Percentiles rank a stretch among this genome's conserved stretches.
phyloP scores from a whole-genome alignment of 1,140 invertebrate genomes.

The Homalodisca vitripennis region DNA sequence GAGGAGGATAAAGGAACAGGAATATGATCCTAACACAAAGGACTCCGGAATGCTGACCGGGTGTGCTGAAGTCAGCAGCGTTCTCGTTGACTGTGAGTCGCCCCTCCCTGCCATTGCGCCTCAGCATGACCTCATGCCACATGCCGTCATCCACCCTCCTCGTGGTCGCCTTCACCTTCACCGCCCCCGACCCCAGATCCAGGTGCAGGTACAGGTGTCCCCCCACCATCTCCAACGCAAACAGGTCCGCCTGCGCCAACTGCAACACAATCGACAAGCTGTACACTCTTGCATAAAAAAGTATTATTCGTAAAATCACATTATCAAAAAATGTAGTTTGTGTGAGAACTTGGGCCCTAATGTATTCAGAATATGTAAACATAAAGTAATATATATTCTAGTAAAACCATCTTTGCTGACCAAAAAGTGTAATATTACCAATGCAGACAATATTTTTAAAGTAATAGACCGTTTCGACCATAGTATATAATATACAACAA shows the following conservation, averaged over 20 bases:
- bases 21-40: no score
- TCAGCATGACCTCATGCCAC: conserved; percentile 87
- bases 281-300: no score
- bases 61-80: conserved; percentile 85
- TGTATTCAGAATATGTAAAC: neutral
- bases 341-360: no score
- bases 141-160: conserved; percentile 83
- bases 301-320: no score
- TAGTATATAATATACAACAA: no score
- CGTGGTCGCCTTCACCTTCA: conserved; percentile 79
- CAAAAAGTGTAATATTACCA: neutral
- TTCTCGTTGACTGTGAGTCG: conserved; percentile 87
- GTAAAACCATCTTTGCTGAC: neutral
- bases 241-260: conserved; percentile 72
- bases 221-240: conserved; percentile 91
- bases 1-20: no score
- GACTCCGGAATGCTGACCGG: conserved; percentile 59
- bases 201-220: conserved; percentile 91
- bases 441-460: no score
- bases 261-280: conserved; percentile 7
- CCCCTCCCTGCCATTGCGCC: conserved; percentile 76
- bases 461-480: no score
- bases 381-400: neutral
- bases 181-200: conserved; percentile 87
- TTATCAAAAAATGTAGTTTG: no score